Base-by-base conservation (phyloP, 2,797 vertebrate species). In the Florisuga fusca region DNA sequence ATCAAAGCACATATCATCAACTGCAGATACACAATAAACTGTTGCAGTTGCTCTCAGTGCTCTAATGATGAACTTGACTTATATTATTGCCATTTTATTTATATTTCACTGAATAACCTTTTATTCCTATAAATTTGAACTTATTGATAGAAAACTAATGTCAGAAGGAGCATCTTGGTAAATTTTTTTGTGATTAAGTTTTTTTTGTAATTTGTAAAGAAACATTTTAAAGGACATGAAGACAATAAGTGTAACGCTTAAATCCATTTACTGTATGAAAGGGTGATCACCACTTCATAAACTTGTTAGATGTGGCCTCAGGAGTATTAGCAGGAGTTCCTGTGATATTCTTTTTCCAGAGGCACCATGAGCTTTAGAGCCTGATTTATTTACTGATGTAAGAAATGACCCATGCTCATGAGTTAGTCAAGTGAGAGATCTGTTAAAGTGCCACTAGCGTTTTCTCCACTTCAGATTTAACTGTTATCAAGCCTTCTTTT, bases 271-370 rank as follows among this genome's bases (percentile, higher is more conserved):
- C 22, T 76, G 6, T 87, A n/a, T 67, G 41, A 79, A 92, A 84
- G 29, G 22, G 15, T 15, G 41, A 51, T 69, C 69, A 84, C 5
- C 13, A 57, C 57, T 90, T 76, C 0, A 6, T 81, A 75, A 81
- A 53, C 15, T 36, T 82, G 19, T 71, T 77, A 77, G 33, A 67
- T 22, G 3, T 78, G 72, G n/a, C 68, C 51, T 90, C 9, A 3
- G 36, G 36, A 79, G 31, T n/a, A 61, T 68, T 20, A 81, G 34
- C 66, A 93, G 62, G 13, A 93, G 14, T 31, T 89, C 38, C 61
- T 88, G 68, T 74, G 63, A 67, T 88, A 84, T 76, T 79, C 48
- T 92, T 91, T 72, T 84, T 79, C 89, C 82, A 95, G 89, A 92
- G 75, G 78, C 54, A 80, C 10, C 20, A 46, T 50, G 34, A 91